These are phyloP conservation scores for Neoitamus cyanurus DNA, from an alignment of 2,888 invertebrate genomes.

Conservation along the genomic window DNA sequence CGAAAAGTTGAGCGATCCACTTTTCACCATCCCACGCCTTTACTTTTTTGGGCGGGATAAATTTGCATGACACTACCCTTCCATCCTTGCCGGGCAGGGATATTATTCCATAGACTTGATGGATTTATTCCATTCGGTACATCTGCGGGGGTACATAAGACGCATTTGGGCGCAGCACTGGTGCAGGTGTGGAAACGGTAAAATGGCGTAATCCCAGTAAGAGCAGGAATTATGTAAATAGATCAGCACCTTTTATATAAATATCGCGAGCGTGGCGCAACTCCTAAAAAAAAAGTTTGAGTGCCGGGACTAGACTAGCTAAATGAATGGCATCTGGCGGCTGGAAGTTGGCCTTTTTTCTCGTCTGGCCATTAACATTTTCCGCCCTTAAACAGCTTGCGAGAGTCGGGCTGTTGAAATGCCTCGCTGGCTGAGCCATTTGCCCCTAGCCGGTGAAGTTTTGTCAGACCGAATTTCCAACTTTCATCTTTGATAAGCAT, in stretches of 20 bases:
- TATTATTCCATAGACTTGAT: slow-evolving; percentile 39
- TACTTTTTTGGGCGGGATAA: not conserved
- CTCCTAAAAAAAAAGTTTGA: slow-evolving; percentile 4
- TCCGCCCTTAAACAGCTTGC: slow-evolving; percentile 18
- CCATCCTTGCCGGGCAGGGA: not conserved
- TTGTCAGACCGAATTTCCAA: slow-evolving; percentile 47
- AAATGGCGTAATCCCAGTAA: not conserved
- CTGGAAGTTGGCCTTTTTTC: not conserved
- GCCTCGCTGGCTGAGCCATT: not conserved
- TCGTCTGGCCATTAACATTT: slow-evolving; percentile 35
- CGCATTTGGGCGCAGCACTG: slow-evolving; percentile 20
- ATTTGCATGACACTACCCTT: slow-evolving; percentile 35
- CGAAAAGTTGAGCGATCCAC: slow-evolving; percentile 44
- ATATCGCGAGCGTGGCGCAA: not conserved
- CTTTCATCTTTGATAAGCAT: slow-evolving; percentile 48
- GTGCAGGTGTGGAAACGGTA: slow-evolving; percentile 19
- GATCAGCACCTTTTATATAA: not conserved
- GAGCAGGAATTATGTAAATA: slow-evolving; percentile 21
- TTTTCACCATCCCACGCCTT: not conserved
- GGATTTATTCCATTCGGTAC: slow-evolving; percentile 45
- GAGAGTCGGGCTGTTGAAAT: not conserved
- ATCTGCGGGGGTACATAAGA: slow-evolving; percentile 38
- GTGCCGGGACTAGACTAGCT: not conserved
- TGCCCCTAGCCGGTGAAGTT: slow-evolving; percentile 24
- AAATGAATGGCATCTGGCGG: slow-evolving; percentile 18